Evolutionary conservation across 2,888 invertebrate genomes (phyloP).

Genomic region (Philaethria dido): DNA sequence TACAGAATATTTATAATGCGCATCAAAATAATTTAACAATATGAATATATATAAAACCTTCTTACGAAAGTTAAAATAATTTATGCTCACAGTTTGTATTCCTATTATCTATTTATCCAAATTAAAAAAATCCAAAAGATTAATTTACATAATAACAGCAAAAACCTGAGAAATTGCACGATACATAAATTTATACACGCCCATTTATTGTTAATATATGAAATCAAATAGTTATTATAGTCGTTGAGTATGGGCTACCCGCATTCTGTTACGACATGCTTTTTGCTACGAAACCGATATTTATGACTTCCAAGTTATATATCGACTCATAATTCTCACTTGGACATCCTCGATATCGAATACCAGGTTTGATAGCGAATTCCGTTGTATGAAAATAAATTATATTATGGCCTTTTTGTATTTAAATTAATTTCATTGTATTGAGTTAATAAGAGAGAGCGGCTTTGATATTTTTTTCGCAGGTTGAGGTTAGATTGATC

Average conservation of each 20-base stretch:
- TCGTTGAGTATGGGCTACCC: conserved; percentile 16
- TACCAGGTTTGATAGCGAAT: conserved; percentile 40
- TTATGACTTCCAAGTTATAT: conserved; percentile 45
- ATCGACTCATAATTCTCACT: conserved; percentile 47
- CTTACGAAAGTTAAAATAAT: no score
- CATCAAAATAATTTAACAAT: no score
- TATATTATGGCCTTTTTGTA: conserved; percentile 1
- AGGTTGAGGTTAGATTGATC: no score
- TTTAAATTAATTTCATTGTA: background rate
- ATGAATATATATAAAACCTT: no score
- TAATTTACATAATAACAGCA: conserved; percentile 2
- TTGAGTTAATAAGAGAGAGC: no score
- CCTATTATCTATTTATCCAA: no score
- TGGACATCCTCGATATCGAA: conserved; percentile 42
- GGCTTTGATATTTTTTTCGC: no score
- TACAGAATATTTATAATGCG: no score
- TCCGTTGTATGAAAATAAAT: conserved; percentile 28
- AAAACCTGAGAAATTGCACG: background rate
- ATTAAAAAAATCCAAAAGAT: background rate
- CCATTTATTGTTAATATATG: conserved; percentile 15
- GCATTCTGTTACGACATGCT: conserved; percentile 32
- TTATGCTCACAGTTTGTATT: no score
- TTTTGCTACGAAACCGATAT: conserved; percentile 41
- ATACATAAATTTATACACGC: background rate
- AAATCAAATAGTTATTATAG: conserved; percentile 18